Evolutionary conservation across 2,113 vertebrate genomes (phyloP).

Genomic region (Mola mola): DNA sequence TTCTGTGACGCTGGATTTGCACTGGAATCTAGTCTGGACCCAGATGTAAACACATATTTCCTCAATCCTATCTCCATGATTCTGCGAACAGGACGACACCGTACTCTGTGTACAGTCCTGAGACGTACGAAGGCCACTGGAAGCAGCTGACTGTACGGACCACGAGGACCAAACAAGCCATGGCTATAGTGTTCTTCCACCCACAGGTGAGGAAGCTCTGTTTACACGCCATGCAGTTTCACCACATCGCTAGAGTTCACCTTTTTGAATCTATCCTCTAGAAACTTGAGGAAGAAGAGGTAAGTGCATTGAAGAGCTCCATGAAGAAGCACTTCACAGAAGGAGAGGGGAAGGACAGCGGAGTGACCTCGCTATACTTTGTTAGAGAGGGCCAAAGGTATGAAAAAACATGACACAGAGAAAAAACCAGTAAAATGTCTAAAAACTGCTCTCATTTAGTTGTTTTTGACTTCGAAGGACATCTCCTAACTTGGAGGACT

Average conservation of each 20-base stretch:
- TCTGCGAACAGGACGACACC: conserved; percentile 84
- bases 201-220: conserved; percentile 85
- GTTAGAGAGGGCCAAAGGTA: conserved; percentile 94
- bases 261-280: conserved; percentile 45
- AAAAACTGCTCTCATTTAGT: background rate
- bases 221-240: too few relatives aligned
- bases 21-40: too few relatives aligned
- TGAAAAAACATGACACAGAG: background rate
- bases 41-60: too few relatives aligned
- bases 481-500: conserved; percentile 88
- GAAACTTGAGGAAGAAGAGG: conserved; percentile 88
- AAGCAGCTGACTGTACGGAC: conserved; percentile 95
- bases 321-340: conserved; percentile 86
- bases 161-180: conserved; percentile 85
- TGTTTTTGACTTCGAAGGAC: conserved; percentile 77
- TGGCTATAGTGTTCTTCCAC: conserved; percentile 94
- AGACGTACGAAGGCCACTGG: conserved; percentile 95
- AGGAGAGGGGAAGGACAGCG: conserved; percentile 86
- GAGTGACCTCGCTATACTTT: conserved; percentile 92
- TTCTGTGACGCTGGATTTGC: too few relatives aligned
- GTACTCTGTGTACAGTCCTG: conserved; percentile 91
- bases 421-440: background rate
- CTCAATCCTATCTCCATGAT: background rate
- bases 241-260: too few relatives aligned
- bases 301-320: conserved; percentile 83